Conservation (phyloP, 2,113 vertebrate genomes). For the Actenoides hombroni region DNA sequence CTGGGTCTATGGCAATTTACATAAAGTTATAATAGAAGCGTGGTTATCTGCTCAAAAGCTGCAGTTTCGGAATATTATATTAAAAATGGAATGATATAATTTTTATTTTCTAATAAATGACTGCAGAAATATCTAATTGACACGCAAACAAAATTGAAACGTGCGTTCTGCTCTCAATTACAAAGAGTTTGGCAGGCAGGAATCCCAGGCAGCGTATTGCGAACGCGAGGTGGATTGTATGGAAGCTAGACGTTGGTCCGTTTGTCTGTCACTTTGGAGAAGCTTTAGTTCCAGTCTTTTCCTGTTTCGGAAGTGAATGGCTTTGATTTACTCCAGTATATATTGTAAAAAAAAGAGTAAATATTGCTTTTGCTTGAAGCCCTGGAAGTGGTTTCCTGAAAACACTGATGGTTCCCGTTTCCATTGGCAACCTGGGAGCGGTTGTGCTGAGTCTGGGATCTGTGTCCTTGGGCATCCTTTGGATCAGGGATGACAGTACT, state of each 20-base stretch:
- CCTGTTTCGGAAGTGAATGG: neutral
- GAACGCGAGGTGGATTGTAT: rapidly evolving
- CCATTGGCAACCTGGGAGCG: too few species aligned
- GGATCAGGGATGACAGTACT: rapidly evolving
- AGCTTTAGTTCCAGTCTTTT: neutral
- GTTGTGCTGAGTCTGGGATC: neutral
- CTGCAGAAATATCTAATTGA: neutral
- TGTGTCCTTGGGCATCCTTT: neutral
- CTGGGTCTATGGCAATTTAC: constrained; percentile 42
- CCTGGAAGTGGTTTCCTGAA: neutral
- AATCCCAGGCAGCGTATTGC: rapidly evolving
- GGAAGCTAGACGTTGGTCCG: neutral
- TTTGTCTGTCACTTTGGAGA: rapidly evolving
- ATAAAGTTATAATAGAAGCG: constrained; percentile 14
- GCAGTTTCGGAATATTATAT: neutral
- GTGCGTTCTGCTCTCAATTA: rapidly evolving
- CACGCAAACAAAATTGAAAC: neutral
- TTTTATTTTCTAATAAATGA: neutral
- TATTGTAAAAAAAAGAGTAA: neutral
- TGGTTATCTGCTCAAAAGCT: constrained; percentile 4
- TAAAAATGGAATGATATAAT: neutral
- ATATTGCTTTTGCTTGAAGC: neutral
- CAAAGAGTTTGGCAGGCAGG: rapidly evolving
- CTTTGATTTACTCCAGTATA: neutral
- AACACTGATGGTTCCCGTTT: rapidly evolving